Base-by-base conservation (phyloP, 2,888 invertebrate genomes). In the Drosophila emarginata region DNA sequence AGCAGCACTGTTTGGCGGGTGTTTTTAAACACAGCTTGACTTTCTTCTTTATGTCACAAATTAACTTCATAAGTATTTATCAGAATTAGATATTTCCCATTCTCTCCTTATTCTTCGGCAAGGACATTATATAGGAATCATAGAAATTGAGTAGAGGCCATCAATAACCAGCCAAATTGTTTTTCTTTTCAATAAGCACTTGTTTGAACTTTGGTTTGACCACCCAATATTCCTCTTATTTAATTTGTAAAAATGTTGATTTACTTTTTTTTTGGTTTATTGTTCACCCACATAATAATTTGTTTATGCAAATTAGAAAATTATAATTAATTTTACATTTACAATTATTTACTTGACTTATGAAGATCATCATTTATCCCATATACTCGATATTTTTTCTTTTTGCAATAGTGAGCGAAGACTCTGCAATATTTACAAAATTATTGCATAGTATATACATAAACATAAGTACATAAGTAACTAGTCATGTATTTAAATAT, bases 271-370 rank as follows among this genome's bases (percentile, higher is more conserved):
- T 45, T 45, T 45, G 45, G 45, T 45, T 79, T 83, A 83, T 83
- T 83, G 85, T 83, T 83, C 82, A 83, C 82, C 82, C 82, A 83
- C 82, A 80, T 85, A 85, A 85, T 83, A 83, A 85, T 79, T 78
- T 84, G 78, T 86, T 84, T 83, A 84, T 86, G 84, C 87, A 84
- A 84, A 84, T 84, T 83, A 84, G 81, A 84, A 88, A 88, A 67
- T 88, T 88, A 85, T 76, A 83, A 75, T 83, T 80, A 77, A 74
- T 67, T 61, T 79, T 88, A 88, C 76, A 87, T 78, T 68, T 87
- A 87, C 85, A 80, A 76, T 87, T 74, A 70, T 69, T 78, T 73
- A 71, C 76, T 76, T 79, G 76, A 80, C 77, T 79, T 85, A 80
- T 81, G 76, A 86, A 86, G 84, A 84, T 79, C 77, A 78, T 37